Evolutionary conservation across 2,113 vertebrate genomes (phyloP), one percentile per base, ranked within the genome.

Genomic region (Cranoglanis bouderius): DNA sequence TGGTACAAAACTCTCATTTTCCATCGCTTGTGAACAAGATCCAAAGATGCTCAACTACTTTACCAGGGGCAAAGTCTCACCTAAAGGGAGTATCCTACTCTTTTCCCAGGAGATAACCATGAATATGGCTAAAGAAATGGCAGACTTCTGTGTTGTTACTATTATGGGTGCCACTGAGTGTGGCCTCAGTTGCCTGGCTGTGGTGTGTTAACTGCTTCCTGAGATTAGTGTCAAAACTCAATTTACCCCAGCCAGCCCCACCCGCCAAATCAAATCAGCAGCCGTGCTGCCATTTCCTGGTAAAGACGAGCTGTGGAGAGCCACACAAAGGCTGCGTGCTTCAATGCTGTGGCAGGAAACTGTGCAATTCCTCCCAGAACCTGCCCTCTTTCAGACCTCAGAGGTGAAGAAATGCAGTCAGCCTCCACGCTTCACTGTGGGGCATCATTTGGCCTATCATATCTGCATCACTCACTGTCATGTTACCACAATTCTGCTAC

Each of bases 261-360:
- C 57, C 86, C 49, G 61, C 89, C 92, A 90, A 93, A 94, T 94
- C 91, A 92, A 93, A 94, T 94, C 93, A 94, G 90, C 75, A 91
- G 92, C 67, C 90, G 90, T 91, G 91, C 90, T 4, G 86, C 83
- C 77, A 84, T 90, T 93, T 94, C 91, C 92, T 92, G 89, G 72
- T 49, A 32, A 63, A 46, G n/a, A 26, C 10, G n/a, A 67, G 74
- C 67, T 82, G 59, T 40, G 65, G 38, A 49, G 55, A 85, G 82
- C 32, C 51, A 86, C 67, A 89, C 74, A 57, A 67, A 74, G 70
- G 67, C 72, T 38, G 51, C 35, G 85, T 57, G 77, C 85, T 67
- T 84, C 70, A 87, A 78, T 90, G 87, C 80, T 89, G 78, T 74
- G 85, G 84, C 88, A 55, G 70, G 26, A 83, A 81, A 80, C 86